Evolutionary conservation across 2,888 invertebrate genomes (phyloP).

Genomic region (Drosophila pseudotalamancana): DNA sequence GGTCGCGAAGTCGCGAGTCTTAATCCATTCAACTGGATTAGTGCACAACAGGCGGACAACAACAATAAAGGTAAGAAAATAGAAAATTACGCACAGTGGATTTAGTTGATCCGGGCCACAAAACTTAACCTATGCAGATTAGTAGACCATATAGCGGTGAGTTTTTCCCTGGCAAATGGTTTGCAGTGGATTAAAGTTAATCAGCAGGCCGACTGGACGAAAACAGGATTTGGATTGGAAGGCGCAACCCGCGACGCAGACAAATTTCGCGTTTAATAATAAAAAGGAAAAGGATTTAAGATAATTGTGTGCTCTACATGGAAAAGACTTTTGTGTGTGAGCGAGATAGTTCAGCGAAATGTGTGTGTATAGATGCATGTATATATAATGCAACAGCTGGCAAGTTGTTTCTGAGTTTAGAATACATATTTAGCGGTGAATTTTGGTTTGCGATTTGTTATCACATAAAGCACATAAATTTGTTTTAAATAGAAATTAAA

Average conservation of each 20-base stretch:
- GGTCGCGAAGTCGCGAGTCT: conserved; percentile 55
- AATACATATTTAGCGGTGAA: not conserved
- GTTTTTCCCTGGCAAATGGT: conserved; percentile 56
- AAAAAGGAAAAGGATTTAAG: conserved; percentile 76
- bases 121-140: conserved; percentile 73
- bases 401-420: not conserved
- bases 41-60: conserved; percentile 22
- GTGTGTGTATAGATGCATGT: not conserved
- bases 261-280: conserved; percentile 58
- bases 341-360: not conserved
- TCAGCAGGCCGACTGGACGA: conserved; percentile 22
- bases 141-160: conserved; percentile 44
- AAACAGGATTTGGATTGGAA: conserved; percentile 16
- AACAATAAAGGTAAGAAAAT: conserved; percentile 17
- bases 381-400: conserved; percentile 38
- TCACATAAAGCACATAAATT: conserved; percentile 8
- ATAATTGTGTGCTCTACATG: conserved; percentile 46
- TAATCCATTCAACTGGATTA: conserved; percentile 75
- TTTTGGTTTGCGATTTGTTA: conserved; percentile 2
- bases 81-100: conserved; percentile 56
- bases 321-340: conserved; percentile 14
- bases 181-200: conserved; percentile 61
- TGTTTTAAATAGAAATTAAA: conserved; percentile 18
- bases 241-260: conserved; percentile 16
- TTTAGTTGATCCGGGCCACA: conserved; percentile 68